Evolutionary conservation across 2,888 invertebrate species (phyloP), one percentile per base, ranked within the genome.

Genomic region (Hemicrepidius hirtus): DNA sequence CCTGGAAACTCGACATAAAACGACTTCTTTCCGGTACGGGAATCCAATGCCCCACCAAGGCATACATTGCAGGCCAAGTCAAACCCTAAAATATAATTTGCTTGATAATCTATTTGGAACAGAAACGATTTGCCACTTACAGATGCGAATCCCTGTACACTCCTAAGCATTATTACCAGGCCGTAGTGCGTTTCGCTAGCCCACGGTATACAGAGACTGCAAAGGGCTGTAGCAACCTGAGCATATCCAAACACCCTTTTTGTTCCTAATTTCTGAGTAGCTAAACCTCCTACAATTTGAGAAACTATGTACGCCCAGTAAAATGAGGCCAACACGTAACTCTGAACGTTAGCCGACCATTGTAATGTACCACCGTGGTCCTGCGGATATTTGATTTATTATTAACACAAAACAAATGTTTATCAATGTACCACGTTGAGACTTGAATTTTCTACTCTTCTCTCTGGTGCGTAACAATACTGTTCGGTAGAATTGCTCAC

Each of bases 61-160:
- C 92, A 81, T 92, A 93, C 93, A 93, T 93, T 0, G 93, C 92
- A 12, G 93, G 93, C 93, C 93, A 93, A 10, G 93, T 93, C 68
- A 93, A 83, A 28, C 93, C 93, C 90, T 90, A 77, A 71, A 81
- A 82, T 65, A 73, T 49, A 13, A n/a, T 2, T 24, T 3, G 5
- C 2, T 5, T 24, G 24, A 24, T 3, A 24, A 5, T 24, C n/a
- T n/a, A n/a, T n/a, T n/a, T n/a, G n/a, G n/a, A n/a, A n/a, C n/a
- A n/a, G n/a, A n/a, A n/a, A n/a, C n/a, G n/a, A n/a, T n/a, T n/a
- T n/a, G n/a, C n/a, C n/a, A 85, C 88, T 88, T 84, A 91, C 91
- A 78, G 92, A 92, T 10, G 92, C 92, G 73, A 92, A 89, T 53
- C 93, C 93, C 84, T 93, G 93, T 74, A 92, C 87, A 75, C 90